These are phyloP conservation scores for Catharus fuscescens DNA, from an alignment of 2,113 vertebrate genomes.

Conservation along the genomic window DNA sequence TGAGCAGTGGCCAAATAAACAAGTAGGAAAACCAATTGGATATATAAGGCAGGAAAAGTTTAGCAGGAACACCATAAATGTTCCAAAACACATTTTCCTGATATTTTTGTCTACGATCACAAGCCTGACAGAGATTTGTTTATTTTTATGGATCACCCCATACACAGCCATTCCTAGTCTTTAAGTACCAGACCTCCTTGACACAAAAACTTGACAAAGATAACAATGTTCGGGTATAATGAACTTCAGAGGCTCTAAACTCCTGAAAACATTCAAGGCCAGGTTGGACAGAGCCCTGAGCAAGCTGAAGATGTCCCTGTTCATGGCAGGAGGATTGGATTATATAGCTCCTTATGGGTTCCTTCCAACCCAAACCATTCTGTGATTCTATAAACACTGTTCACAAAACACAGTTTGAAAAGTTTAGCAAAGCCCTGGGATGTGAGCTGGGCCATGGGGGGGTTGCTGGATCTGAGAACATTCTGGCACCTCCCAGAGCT, in stretches of 20 bases:
- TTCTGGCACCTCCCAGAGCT: background rate
- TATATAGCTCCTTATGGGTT: background rate
- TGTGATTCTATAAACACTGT: background rate
- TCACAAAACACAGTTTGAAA: background rate
- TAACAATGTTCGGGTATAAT: background rate
- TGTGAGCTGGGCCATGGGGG: background rate
- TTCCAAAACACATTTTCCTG: background rate
- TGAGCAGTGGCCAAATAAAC: background rate
- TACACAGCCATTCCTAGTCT: background rate
- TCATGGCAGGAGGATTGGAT: background rate
- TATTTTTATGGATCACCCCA: background rate
- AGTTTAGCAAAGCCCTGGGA: background rate
- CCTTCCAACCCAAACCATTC: background rate
- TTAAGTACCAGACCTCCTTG: background rate
- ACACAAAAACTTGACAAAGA: background rate
- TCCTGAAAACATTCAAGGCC: background rate
- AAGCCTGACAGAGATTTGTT: background rate
- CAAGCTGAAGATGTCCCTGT: background rate
- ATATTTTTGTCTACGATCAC: background rate
- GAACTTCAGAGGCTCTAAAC: background rate
- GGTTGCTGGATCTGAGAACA: accelerated
- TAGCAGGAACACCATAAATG: background rate
- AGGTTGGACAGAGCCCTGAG: background rate
- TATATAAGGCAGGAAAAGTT: background rate
- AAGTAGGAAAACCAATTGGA: background rate